Evolutionary conservation across 2,888 invertebrate genomes (phyloP), one percentile per base, ranked within the genome.

Genomic region (Syrista parreyssii): DNA sequence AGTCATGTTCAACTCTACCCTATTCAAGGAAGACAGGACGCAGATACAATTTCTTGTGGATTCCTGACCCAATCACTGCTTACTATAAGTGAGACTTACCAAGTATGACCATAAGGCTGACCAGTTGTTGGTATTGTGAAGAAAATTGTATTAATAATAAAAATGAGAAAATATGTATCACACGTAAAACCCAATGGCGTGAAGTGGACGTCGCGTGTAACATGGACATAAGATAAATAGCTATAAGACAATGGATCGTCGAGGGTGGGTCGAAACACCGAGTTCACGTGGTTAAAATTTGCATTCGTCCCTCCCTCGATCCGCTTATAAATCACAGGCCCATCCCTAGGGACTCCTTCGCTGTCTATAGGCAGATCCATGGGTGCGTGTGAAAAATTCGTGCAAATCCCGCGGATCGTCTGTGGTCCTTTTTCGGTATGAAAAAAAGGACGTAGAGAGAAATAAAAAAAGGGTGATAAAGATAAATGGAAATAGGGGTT

Each of bases 251-350:
- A 90, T 90, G 88, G 87, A 82, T 76, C 78, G 73, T 72, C 72
- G 75, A 30, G 55, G 79, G 78, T 78, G 79, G 83, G 83, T 82
- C 83, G 83, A 83, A 82, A 86, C 84, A 82, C 79, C 84, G 81
- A 83, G 86, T 86, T 88, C 87, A 83, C 87, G 86, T 88, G 87
- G 85, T 84, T 84, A 82, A 89, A 90, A 89, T 90, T 90, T 89
- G 89, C 90, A 90, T 89, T 82, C 86, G 86, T 84, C 85, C 85
- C 87, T 86, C 85, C 82, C 82, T 80, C 79, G 84, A 84, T 83
- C 79, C 88, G 84, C 86, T 86, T 87, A 88, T 90, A 90, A 90
- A 90, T 89, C 90, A 89, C 88, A 73, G 35, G n/a, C 34, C 35
- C 36, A 12, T 30, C 40, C 55, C 31, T 9, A 12, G 74, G 12